Base-by-base conservation (phyloP, 2,113 vertebrate species). In the Merops nubicus region DNA sequence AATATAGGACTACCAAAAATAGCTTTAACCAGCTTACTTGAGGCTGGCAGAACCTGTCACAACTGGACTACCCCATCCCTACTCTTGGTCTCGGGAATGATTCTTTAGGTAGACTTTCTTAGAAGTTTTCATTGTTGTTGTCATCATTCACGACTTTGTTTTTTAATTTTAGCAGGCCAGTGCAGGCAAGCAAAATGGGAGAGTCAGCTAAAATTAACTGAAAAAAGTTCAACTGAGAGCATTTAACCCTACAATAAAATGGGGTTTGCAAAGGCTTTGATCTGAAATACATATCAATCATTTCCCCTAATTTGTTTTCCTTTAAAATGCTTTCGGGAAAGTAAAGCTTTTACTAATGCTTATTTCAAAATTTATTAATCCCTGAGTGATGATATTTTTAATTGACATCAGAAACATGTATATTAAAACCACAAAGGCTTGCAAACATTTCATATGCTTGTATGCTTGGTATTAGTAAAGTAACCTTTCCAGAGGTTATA, bases 401-500 rank as follows among this genome's bases (percentile, higher is more conserved):
- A 89, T 22, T 77, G 40, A 87, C 47, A 33, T 80, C 5, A 64
- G 63, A 60, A 96, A 63, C 22, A n/a, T 11, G 9, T 34, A 63
- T 36, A 48, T 19, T 57, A 70, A 80, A 91, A 88, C 0, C 38
- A 87, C 23, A 93, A 67, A 56, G 18, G 6, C 11, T 76, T 85
- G 59, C 15, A 96, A 89, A 56, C 3, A 69, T 88, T 83, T 79
- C 11, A 56, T 57, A 65, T 34, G 21, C 1, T 78, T 87, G 73
- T 48, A 2, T 81, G 12, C 16, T 92, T 93, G 10, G 43, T 45
- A 87, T 90, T 93, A 89, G 9, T 50, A 45, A 79, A 56, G n/a
- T 28, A 91, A 93, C 34, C 28, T 83, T 83, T 56, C 43, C 48
- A 96, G 95, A 97, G 69, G 43, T 94, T 95, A 59, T 62, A 95